Evolutionary conservation across 2,797 vertebrate species (phyloP).

Genomic region (Margarornis squamiger): DNA sequence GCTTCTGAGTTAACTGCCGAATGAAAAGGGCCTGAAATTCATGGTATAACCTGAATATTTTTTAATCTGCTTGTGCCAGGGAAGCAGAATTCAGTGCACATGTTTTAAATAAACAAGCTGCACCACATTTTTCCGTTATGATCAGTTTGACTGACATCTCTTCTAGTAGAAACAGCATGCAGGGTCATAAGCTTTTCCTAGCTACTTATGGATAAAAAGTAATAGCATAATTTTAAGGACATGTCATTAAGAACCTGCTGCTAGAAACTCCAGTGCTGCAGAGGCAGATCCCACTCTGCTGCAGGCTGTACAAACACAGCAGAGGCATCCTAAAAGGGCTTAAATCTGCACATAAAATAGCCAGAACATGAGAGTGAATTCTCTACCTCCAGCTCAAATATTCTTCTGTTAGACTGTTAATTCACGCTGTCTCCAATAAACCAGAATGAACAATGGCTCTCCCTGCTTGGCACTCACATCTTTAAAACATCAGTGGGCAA

Average conservation of each 20-base stretch:
- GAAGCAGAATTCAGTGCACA: not conserved
- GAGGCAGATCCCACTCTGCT: not conserved
- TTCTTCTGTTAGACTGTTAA: slow-evolving; percentile 21
- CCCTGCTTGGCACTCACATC: slow-evolving; percentile 2
- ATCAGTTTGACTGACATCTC: not conserved
- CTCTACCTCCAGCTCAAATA: slow-evolving; percentile 4
- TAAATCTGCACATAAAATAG: slow-evolving; percentile 11
- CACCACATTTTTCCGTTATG: not conserved
- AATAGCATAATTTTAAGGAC: slow-evolving; percentile 9
- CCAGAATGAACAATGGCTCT: slow-evolving; percentile 38
- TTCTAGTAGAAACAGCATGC: slow-evolving; percentile 14
- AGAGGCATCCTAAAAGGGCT: not conserved
- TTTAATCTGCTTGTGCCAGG: not conserved
- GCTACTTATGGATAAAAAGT: slow-evolving; percentile 16
- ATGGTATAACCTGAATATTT: not conserved
- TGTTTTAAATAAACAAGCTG: slow-evolving; percentile 15
- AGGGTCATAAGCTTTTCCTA: slow-evolving; percentile 23
- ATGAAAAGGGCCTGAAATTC: not conserved
- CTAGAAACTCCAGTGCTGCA: slow-evolving; percentile 7
- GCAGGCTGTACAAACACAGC: not conserved
- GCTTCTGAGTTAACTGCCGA: not conserved
- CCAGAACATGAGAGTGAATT: slow-evolving; percentile 8
- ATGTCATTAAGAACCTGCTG: slow-evolving; percentile 21
- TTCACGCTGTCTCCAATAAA: not conserved
- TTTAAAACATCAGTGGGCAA: slow-evolving; percentile 45